These are phyloP conservation scores for Morone saxatilis DNA, from an alignment of 2,113 vertebrate genomes.

Conservation along the genomic window DNA sequence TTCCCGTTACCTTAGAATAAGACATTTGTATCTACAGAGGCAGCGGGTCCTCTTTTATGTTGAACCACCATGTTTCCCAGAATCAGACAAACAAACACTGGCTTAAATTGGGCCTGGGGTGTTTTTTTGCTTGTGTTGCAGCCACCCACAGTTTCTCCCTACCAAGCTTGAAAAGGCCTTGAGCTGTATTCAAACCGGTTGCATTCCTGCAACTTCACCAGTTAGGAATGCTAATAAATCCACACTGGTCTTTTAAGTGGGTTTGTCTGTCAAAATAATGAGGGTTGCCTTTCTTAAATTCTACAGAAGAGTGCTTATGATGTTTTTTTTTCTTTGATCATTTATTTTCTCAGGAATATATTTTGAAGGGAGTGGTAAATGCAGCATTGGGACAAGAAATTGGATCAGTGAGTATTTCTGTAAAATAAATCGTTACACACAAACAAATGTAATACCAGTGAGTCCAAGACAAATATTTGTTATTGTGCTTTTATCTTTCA, in stretches of 20 bases:
- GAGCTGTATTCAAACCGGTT: too few species aligned
- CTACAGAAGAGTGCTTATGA: not conserved
- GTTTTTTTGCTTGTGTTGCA: not conserved
- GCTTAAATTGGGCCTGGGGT: too few species aligned
- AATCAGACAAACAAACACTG: too few species aligned
- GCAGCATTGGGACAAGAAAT: constrained; percentile 95
- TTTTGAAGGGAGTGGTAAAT: constrained; percentile 97
- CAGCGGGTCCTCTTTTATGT: too few species aligned
- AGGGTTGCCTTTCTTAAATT: not conserved
- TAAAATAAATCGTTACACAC: not conserved
- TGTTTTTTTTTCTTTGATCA: constrained; percentile 6
- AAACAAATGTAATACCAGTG: not conserved
- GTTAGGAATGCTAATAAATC: too few species aligned
- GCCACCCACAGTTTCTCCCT: too few species aligned
- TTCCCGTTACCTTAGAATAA: too few species aligned
- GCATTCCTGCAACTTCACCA: too few species aligned
- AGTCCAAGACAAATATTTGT: not conserved
- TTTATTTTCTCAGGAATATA: constrained; percentile 89
- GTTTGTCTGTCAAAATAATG: not conserved
- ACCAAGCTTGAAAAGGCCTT: too few species aligned
- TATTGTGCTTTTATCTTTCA: constrained; percentile 67
- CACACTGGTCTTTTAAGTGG: too few species aligned
- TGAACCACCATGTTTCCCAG: too few species aligned
- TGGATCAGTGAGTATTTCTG: constrained; percentile 90
- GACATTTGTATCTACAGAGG: too few species aligned